Evolutionary conservation across 2,113 vertebrate species (phyloP), one percentile per base, ranked within the genome.

Genomic region (Arvicanthis niloticus): DNA sequence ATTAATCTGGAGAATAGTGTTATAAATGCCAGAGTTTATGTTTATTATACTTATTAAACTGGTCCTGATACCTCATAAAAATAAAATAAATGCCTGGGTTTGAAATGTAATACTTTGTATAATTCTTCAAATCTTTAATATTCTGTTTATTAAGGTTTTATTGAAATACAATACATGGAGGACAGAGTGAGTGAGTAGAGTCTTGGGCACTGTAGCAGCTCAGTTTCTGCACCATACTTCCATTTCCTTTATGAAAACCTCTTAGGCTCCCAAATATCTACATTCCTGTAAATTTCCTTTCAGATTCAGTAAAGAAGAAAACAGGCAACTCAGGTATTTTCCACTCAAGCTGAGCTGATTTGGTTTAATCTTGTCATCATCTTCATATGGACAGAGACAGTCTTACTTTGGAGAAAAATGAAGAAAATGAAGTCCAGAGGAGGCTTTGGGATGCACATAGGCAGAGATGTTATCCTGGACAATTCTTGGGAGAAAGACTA

Each of bases 11-110:
- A 93, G 97, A 98, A 97, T 97, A 97, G 96, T 97, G 97, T 97
- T 98, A 96, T 98, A 98, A 98, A 98, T 98, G 97, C 97, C 97
- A 98, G 92, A 97, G 97, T 98, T 99, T 98, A 98, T 99, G 98
- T 98, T 98, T 98, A 98, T 98, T 98, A 96, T 95, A 96, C 94
- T 98, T 99, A 98, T 97, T 98, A 98, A 99, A 98, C 95, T 96
- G 91, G 89, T 97, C 98, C 96, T 97, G 97, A 90, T 97, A 98
- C 98, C 97, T 97, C 96, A 97, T 98, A 96, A 97, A 97, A 98
- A 95, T 97, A 97, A 98, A 98, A 98, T 97, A 98, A 98, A 98
- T 93, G 93, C 88, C 3, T 70, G 82, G 97, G 98, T 95, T 97
- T 97, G 96, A 97, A 98, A 98, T 98, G 97, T 97, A 98, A 97